A percentile compares a stretch with the other conserved stretches of the same genome.
phyloP scores from a whole-genome alignment of 2,113 vertebrate species.

The Pluvianellus socialis region DNA sequence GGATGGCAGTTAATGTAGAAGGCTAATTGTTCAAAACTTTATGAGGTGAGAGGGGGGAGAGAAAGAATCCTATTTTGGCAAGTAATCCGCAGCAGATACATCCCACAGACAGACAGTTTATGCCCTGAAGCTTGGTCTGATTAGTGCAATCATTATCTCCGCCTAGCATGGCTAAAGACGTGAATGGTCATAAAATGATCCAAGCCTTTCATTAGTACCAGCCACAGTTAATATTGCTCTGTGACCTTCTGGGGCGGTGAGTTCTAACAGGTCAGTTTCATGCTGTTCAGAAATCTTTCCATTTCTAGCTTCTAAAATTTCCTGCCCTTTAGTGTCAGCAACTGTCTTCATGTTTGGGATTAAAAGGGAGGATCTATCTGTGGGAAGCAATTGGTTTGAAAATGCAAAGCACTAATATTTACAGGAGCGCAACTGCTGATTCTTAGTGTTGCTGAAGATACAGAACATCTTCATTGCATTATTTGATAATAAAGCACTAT shows the following conservation, averaged over 20 bases:
- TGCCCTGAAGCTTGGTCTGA: background rate
- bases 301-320: constrained; percentile 19
- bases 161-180: background rate
- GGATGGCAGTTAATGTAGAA: background rate
- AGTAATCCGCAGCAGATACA: background rate
- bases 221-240: background rate
- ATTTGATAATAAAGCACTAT: background rate
- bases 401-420: background rate
- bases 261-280: background rate
- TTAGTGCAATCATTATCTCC: background rate
- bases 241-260: background rate
- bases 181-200: background rate
- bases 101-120: background rate
- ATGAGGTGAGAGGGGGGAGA: background rate
- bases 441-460: background rate
- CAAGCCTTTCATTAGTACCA: background rate
- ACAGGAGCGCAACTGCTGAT: background rate
- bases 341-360: background rate
- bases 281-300: background rate
- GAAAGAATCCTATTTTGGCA: background rate
- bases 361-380: background rate
- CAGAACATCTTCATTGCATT: background rate
- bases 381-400: background rate
- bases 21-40: constrained; percentile 1
- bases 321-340: background rate